Base-by-base conservation (phyloP, 2,888 invertebrate genomes). In the Leucoma salicis region DNA sequence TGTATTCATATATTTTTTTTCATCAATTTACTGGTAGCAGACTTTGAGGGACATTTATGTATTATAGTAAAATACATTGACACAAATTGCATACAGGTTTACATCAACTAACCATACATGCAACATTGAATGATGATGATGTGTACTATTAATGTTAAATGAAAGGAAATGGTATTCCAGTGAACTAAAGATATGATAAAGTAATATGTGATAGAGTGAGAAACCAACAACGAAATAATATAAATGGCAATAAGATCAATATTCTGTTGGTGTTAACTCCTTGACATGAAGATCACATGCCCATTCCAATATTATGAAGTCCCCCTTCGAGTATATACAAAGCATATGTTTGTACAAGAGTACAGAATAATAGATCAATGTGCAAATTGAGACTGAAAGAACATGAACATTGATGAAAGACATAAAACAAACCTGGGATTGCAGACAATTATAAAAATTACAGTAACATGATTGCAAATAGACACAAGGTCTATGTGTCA, bases 351-450 rank as follows among this genome's bases (percentile, higher is more conserved):
- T 49, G 11, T 50, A 51, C 28, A 50, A 29, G 31, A 31, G 27
- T 52, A 46, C 32, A 46, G 63, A 49, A 49, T n/a, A 21, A 21
- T 35, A 50, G 61, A 50, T 44, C 50, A 49, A 42, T 49, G 60
- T 63, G 63, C 60, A 57, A 48, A 45, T 50, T 63, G 63, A 61
- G 62, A 62, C 65, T 62, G 59, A 64, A 62, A 63, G 63, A 61
- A 61, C 57, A 45, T 42, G 34, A 48, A 43, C 34, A 56, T 59
- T 43, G 59, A 51, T 54, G 50, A 43, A n/a, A 61, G 58, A 59
- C 59, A 62, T 61, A 39, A 58, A 59, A 59, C 59, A 59, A 59
- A 59, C 59, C 59, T 59, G 59, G 59, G 46, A 46, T 24, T 51
- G 62, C 62, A 62, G 59, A 58, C 36, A 6, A 29, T 29, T 13